Base-by-base conservation (phyloP, 92 coral and sea anemone species). In the Montipora capitata region DNA sequence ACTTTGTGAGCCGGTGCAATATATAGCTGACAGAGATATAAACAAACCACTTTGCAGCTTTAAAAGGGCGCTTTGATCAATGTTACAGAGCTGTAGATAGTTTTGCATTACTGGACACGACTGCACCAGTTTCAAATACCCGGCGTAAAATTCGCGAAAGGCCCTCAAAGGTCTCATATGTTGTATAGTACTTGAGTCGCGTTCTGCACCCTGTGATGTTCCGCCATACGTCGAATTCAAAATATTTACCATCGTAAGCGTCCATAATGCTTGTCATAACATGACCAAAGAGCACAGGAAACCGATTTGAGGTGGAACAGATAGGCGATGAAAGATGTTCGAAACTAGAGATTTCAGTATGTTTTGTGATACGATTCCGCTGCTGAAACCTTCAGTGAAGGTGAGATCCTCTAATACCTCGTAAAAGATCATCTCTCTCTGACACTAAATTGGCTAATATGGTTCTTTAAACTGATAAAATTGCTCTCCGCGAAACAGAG, bases 201-300 rank as follows among this genome's bases (percentile, higher is more conserved):
- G 20, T 76, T 13, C 5, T 10, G 8, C 15, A 44, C 9, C 61
- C 15, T 51, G 52, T 6, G 66, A 1, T 52, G 67, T 54, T 67
- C 67, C 85, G 74, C 76, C 68, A 64, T 45, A 17, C 44, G 69
- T 18, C 15, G 2, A 69, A 20, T 17, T 4, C 54, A 70, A 82
- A 72, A 82, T 57, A 82, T 18, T 56, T 70, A 35, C 76, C 1
- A 1, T 27, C 16, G 76, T 52, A 17, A 48, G 40, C n/a, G 5
- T 81, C 78, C 52, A 18, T 41, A 72, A 82, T 82, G 72, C 71
- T 78, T 70, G 40, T 57, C 79, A 72, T 56, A 82, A 80, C 79
- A 57, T 3, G 42, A 68, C 5, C 10, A n/a, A 18, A 42, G 70
- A 18, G 70, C 7, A 72, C 78, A 71, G 87, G 87, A 82, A 70